A percentile compares a stretch with the other conserved stretches of the same genome.
phyloP scores from a whole-genome alignment of 2,888 invertebrate genomes.

The Eugnorisma glareosa region DNA sequence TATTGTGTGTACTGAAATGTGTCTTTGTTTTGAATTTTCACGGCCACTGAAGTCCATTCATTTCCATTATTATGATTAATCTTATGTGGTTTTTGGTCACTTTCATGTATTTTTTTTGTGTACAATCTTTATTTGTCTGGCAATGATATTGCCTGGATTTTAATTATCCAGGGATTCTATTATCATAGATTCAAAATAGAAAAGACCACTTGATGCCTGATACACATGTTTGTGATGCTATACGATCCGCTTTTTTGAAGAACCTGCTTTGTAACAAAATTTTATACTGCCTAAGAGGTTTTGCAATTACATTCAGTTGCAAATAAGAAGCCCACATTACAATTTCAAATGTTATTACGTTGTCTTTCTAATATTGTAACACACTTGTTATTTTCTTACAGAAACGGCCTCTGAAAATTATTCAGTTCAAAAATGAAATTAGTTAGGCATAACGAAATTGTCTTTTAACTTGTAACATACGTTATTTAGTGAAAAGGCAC shows the following conservation, averaged over 20 bases:
- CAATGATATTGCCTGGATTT: too few species aligned
- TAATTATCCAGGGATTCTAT: not conserved
- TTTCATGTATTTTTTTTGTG: not conserved
- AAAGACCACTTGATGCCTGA: not conserved
- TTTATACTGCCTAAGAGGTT: not conserved
- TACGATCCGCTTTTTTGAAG: not conserved
- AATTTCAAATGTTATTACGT: conserved; percentile 6
- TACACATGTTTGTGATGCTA: not conserved
- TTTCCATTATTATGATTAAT: conserved; percentile 21
- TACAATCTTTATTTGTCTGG: not conserved
- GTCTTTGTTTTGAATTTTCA: conserved; percentile 69
- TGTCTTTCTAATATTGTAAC: not conserved
- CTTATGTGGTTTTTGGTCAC: not conserved
- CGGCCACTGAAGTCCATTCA: conserved; percentile 67
- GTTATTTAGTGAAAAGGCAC: conserved; percentile 28
- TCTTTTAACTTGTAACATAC: conserved; percentile 24
- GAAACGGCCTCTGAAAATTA: not conserved
- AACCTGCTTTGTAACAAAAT: not conserved
- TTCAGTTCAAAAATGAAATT: conserved; percentile 26
- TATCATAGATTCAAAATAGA: not conserved
- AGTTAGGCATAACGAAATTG: conserved; percentile 18
- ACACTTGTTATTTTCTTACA: conserved; percentile 4
- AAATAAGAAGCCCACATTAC: conserved; percentile 2
- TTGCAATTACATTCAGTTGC: conserved; percentile 5
- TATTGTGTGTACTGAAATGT: conserved; percentile 67